A percentile compares a stretch with the other conserved stretches of the same genome.
These are phyloP conservation scores for Propsilocerus akamusi DNA, from an alignment of 1,140 invertebrate genomes.

Conservation along the genomic window DNA sequence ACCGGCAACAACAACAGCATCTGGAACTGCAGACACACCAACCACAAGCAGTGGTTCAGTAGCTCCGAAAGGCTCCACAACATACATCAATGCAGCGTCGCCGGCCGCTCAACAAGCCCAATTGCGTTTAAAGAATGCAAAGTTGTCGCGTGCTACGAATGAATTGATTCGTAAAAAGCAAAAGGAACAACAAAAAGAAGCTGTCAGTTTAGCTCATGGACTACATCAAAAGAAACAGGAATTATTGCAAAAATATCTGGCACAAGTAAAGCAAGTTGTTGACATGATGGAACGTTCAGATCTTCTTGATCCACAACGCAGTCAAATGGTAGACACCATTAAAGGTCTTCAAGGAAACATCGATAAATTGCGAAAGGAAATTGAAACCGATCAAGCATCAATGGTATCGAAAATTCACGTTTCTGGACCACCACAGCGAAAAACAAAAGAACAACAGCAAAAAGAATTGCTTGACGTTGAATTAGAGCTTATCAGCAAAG, in stretches of 20 bases:
- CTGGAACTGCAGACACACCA: constrained; percentile 10
- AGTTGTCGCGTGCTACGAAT: neutral
- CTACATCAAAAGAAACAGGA: constrained; percentile 21
- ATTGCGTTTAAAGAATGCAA: constrained; percentile 8
- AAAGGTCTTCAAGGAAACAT: constrained; percentile 20
- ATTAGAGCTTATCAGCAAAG: constrained; percentile 21
- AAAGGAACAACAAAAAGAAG: constrained; percentile 23
- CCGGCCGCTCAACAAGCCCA: constrained; percentile 8
- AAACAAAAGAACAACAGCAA: constrained; percentile 23
- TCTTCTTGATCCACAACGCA: constrained; percentile 16
- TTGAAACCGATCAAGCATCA: constrained; percentile 21
- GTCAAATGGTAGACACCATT: constrained; percentile 17
- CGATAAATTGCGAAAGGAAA: constrained; percentile 20
- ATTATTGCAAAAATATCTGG: constrained; percentile 21
- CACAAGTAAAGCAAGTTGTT: constrained; percentile 21
- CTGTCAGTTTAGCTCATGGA: constrained; percentile 21
- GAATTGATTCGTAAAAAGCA: constrained; percentile 20
- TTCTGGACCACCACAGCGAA: constrained; percentile 13
- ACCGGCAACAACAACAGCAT: constrained; percentile 4
- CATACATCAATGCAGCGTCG: constrained; percentile 7
- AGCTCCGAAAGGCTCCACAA: neutral
- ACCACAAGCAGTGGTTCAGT: constrained; percentile 17
- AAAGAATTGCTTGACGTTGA: constrained; percentile 24
- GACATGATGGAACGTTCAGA: constrained; percentile 21
- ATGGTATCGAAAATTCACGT: constrained; percentile 20